Conservation (phyloP, 2,888 invertebrate species). For the Chrysina gloriosa region DNA sequence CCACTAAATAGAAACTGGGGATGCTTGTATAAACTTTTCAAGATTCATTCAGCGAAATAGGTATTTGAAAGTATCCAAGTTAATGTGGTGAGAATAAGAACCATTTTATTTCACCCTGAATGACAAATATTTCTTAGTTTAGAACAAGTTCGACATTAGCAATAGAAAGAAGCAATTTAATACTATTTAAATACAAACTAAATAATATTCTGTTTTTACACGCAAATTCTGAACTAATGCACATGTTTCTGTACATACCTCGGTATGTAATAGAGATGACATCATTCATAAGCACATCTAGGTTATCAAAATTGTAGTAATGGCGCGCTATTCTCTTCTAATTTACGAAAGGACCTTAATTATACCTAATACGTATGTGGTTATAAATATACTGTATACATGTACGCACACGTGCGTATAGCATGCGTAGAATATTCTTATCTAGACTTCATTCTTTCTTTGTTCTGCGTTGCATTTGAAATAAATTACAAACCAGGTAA, state of each 20-base stretch:
- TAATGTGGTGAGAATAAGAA: too few species aligned
- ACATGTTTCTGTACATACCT: too few species aligned
- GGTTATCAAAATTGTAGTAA: constrained; percentile 18
- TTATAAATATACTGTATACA: neutral
- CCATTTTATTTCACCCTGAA: too few species aligned
- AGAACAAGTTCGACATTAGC: too few species aligned
- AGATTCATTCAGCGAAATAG: too few species aligned
- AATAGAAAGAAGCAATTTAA: too few species aligned
- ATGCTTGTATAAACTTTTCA: too few species aligned
- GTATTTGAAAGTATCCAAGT: too few species aligned
- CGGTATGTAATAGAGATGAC: constrained; percentile 2
- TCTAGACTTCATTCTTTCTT: constrained; percentile 25
- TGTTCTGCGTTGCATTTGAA: constrained; percentile 15
- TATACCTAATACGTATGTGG: neutral
- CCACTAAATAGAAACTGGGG: too few species aligned
- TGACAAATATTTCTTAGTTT: too few species aligned
- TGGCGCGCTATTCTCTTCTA: neutral
- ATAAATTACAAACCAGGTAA: constrained; percentile 15
- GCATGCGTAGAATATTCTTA: constrained; percentile 14
- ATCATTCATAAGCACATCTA: constrained; percentile 15
- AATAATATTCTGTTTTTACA: neutral
- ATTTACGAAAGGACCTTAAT: constrained; percentile 25
- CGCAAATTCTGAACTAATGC: neutral
- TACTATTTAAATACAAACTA: neutral
- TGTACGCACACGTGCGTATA: constrained; percentile 9